These are phyloP conservation scores for Entelurus aequoreus DNA, from an alignment of 2,113 vertebrate species.

Conservation along the genomic window DNA sequence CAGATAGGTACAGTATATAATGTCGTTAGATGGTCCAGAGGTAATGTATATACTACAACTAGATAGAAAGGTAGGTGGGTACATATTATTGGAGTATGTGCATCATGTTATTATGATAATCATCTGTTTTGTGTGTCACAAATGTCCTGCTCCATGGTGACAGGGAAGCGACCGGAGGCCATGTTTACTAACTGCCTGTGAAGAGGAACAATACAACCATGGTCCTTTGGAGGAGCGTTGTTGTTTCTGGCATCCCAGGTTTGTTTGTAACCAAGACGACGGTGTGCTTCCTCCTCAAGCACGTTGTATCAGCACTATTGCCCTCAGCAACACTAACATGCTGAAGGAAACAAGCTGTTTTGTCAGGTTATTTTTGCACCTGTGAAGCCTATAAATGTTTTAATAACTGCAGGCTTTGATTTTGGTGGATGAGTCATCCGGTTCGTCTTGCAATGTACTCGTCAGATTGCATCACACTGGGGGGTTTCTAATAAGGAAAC, in stretches of 20 bases:
- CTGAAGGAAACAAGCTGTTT: constrained; percentile 45
- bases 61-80: no score
- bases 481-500: constrained; percentile 14
- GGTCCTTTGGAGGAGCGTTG: constrained; percentile 12
- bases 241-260: constrained; percentile 26
- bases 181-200: constrained; percentile 21
- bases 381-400: constrained; percentile 40
- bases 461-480: constrained; percentile 32
- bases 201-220: constrained; percentile 26
- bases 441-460: constrained; percentile 33
- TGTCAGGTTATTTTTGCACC: constrained; percentile 25
- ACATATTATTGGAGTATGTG: no score
- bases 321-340: constrained; percentile 19
- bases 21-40: neutral
- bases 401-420: constrained; percentile 45
- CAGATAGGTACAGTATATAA: neutral
- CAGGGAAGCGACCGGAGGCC: constrained; percentile 11
- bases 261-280: constrained; percentile 28
- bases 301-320: constrained; percentile 29
- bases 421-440: constrained; percentile 54
- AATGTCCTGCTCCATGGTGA: neutral
- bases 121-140: no score
- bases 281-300: constrained; percentile 22
- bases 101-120: no score
- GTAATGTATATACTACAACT: no score